Base-by-base conservation (phyloP, 2,797 vertebrate genomes). In the Hoplostethus mediterraneus region DNA sequence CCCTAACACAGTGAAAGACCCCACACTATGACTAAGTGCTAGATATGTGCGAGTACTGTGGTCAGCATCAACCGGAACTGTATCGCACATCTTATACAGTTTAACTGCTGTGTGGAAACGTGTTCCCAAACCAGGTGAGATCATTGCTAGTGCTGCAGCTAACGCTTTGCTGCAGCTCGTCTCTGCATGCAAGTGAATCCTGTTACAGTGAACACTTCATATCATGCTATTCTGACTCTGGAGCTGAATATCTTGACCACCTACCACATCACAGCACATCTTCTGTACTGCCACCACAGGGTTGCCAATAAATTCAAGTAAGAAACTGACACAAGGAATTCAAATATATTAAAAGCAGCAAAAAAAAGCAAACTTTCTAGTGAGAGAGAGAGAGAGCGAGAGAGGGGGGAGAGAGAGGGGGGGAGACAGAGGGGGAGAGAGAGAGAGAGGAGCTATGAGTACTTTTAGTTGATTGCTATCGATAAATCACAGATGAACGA, bases 391-490 rank as follows among this genome's bases (percentile, higher is more conserved):
- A 40, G 7, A 40, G 31, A 40, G 38, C 1, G 9, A 40, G 38
- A 51, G 21, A 40, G 31, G 52, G 45, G 9, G 9, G 48, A 21
- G 21, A 1, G 21, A 1, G 21, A 21, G 21, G 21, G 21, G 21
- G 21, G 21, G 21, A n/a, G n/a, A n/a, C n/a, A n/a, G n/a, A n/a
- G 36, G 28, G 21, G 51, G 54, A 28, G 28, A 49, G 30, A 36
- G 4, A 62, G 28, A 45, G 25, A 25, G 21, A 3, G 21, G 28
- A n/a, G 59, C 28, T 33, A 25, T 7, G 8, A 21, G 17, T 73
- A 64, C 74, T 74, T 70, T 79, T 61, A 74, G 61, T 38, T n/a
- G 12, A 12, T 21, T 13, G 12, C 36, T 9, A 28, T 55, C 30
- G 45, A 70, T 62, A 55, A 44, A 57, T 54, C 45, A 47, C 65